phyloP scores from a whole-genome alignment of 2,113 vertebrate genomes.

The Noctilio leporinus region DNA sequence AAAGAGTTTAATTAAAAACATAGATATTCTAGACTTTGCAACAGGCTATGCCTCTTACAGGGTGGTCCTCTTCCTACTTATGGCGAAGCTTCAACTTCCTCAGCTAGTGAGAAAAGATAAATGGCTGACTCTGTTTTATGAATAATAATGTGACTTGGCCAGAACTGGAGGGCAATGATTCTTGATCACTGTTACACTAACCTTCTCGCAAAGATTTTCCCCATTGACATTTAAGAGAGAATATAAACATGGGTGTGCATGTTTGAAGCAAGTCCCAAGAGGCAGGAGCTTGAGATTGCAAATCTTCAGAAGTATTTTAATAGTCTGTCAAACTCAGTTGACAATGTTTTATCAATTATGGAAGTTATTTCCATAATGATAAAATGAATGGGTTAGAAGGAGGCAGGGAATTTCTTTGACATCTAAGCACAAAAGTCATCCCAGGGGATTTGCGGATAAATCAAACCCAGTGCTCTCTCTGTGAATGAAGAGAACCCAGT shows the following conservation, averaged over 20 bases:
- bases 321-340: slow-evolving; percentile 60
- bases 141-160: slow-evolving; percentile 28
- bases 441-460: slow-evolving; percentile 51
- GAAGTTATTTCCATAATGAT: slow-evolving; percentile 66
- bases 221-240: slow-evolving; percentile 56
- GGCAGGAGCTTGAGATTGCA: slow-evolving; percentile 43
- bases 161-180: slow-evolving; percentile 26
- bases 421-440: slow-evolving; percentile 60
- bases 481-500: slow-evolving; percentile 33
- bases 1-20: background rate
- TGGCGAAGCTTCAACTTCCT: background rate
- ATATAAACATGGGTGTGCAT: slow-evolving; percentile 51
- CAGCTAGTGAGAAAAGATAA: slow-evolving; percentile 34
- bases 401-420: slow-evolving; percentile 60
- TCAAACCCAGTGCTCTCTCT: slow-evolving; percentile 26
- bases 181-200: slow-evolving; percentile 41
- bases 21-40: background rate
- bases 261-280: slow-evolving; percentile 57
- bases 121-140: slow-evolving; percentile 31
- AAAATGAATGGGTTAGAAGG: slow-evolving; percentile 66
- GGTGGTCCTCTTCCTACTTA: background rate
- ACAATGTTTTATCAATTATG: slow-evolving; percentile 70
- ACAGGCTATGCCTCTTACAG: background rate
- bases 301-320: slow-evolving; percentile 65
- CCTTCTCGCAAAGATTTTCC: slow-evolving; percentile 24